Base-by-base conservation (phyloP, 2,113 vertebrate species). In the Alces alces region DNA sequence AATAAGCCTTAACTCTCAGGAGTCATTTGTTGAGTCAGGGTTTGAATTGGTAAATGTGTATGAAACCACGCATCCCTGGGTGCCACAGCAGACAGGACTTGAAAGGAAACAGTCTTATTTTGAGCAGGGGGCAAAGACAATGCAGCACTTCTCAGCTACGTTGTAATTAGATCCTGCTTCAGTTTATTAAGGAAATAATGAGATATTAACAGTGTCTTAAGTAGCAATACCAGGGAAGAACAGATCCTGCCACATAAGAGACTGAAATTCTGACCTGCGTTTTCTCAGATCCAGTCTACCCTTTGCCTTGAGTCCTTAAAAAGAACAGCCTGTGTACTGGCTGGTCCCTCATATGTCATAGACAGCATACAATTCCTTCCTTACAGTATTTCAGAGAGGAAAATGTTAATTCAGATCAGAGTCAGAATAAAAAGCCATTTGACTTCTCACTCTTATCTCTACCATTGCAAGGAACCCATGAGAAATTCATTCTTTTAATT, bases 261-360 rank as follows among this genome's bases (percentile, higher is more conserved):
- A 99, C 99, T 0, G 97, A 99, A 99, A 98, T 99, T 92, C 99
- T 98, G 17, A 98, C 98, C 9, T 99, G 99, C 99, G 99, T 99
- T 97, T 99, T 99, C 98, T 99, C 99, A 0, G 99, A 99, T 98
- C 99, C 99, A 99, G 98, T 99, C 99, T 11, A 99, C 99, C 98
- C 99, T 99, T 99, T 99, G 99, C 97, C 99, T 99, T 30, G 99
- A 99, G 96, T 99, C 99, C 95, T 99, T 99, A 97, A 99, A 99
- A 98, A 99, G 99, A 78, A 99, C 99, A 88, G 99, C 99, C 98
- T 99, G 99, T 55, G 99, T 99, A 98, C 99, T 99, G 4, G 99
- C 99, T 96, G 99, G 98, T 0, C 99, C 99, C 90, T 99, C 99
- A 27, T 99, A 99, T 96, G 98, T 99, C 99, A 96, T 99, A 99